Base-by-base conservation (phyloP, 2,888 invertebrate genomes). In the Eumacrocentrus americanus region DNA sequence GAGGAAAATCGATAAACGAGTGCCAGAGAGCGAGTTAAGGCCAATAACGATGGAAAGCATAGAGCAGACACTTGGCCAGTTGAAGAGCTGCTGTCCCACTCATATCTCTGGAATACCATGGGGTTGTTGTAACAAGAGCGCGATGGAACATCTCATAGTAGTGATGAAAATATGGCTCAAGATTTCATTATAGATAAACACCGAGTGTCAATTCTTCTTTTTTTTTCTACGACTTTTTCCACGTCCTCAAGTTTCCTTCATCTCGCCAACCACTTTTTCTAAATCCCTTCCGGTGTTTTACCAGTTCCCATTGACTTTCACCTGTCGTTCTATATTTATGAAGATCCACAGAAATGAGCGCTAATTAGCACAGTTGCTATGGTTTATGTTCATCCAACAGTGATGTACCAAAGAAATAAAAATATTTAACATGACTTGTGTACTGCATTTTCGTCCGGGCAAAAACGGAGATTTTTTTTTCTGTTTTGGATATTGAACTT, bases 121-220 rank as follows among this genome's bases (percentile, higher is more conserved):
- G 20, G 29, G 9, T 29, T 29, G 29, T 29, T 29, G 9, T 6
- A 29, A 29, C 29, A 29, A 9, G 29, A 29, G n/a, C 29, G 29
- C 25, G 44, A 44, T 53, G 40, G 40, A 42, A 53, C 61, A 59
- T 63, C 59, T 56, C 34, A 23, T 4, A 9, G 44, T 64, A 59
- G 57, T 66, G 68, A 70, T 70, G 69, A 70, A 74, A 74, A 72
- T 73, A 73, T 73, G 70, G 63, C 68, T 57, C 64, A 56, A 72
- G 72, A 72, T 73, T 74, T 73, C 70, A 74, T 72, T 73, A 73
- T 70, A 71, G 71, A 73, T 73, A 71, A 58, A 66, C 58, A 61
- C 48, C 46, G 51, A 58, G 61, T 54, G 59, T 51, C 60, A 58
- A 63, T 58, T 59, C 65, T 56, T 59, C 60, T 60, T 61, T 66